Evolutionary conservation across 2,797 vertebrate genomes (phyloP).

Genomic region (Labroides dimidiatus): DNA sequence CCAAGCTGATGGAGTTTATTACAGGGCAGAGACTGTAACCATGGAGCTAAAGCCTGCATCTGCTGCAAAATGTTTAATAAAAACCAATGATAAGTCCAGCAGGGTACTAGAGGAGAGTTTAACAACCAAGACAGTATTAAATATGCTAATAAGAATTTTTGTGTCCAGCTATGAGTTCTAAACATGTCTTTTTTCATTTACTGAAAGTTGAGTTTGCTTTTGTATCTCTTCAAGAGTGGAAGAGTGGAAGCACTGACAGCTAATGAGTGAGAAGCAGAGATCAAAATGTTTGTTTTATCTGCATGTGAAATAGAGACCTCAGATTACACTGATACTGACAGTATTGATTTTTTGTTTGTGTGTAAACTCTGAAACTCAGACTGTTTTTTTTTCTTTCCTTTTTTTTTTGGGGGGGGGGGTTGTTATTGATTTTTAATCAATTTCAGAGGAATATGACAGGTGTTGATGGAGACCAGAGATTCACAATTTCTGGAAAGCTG

Average conservation of each 20-base stretch:
- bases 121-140: background rate
- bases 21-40: background rate
- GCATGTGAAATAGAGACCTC: conserved; percentile 11
- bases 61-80: background rate
- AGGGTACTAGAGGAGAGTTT: background rate
- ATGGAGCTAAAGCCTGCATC: background rate
- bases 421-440: conserved; percentile 41
- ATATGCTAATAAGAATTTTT: background rate
- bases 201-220: too few relatives aligned
- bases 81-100: background rate
- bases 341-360: conserved; percentile 21
- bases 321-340: conserved; percentile 31
- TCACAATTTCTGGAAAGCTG: conserved; percentile 31
- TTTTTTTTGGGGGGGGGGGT: background rate
- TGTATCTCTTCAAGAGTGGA: background rate
- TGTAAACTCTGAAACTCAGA: conserved; percentile 18
- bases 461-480: conserved; percentile 47
- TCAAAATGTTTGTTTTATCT: conserved; percentile 12
- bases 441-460: conserved; percentile 41
- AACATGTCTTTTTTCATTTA: background rate
- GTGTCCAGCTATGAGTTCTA: background rate
- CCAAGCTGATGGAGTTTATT: background rate
- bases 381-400: too few relatives aligned
- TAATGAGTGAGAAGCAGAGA: background rate
- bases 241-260: background rate